These are phyloP conservation scores for Xanthostigma xanthostigma DNA, from an alignment of 2,888 invertebrate species.

Conservation along the genomic window DNA sequence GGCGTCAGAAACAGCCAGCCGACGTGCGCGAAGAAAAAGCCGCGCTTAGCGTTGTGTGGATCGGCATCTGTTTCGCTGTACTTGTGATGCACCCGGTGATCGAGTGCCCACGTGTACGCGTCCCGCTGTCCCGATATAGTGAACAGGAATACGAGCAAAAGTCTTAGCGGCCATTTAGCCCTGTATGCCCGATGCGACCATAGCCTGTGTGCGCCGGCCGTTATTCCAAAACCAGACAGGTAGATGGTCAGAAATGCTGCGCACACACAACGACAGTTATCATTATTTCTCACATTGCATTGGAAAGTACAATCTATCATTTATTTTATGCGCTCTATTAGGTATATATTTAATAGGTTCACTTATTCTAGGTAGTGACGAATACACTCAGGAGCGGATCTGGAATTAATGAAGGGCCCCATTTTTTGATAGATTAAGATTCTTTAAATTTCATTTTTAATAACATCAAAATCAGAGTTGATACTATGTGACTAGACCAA, in stretches of 20 bases:
- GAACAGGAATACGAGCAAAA: conserved; percentile 54
- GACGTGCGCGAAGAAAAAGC: conserved; percentile 84
- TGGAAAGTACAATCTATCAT: not conserved
- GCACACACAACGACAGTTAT: conserved; percentile 18
- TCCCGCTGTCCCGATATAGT: conserved; percentile 68
- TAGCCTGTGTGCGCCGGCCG: conserved; percentile 65
- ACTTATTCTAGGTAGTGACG: not conserved
- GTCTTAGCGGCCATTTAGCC: conserved; percentile 51
- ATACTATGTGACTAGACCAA: too few species aligned
- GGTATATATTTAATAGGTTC: too few species aligned
- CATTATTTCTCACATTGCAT: not conserved
- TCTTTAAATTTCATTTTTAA: too few species aligned
- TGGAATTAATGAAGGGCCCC: not conserved
- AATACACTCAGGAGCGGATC: too few species aligned
- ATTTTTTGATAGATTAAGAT: too few species aligned
- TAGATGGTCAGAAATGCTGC: conserved; percentile 44
- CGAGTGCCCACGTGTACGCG: conserved; percentile 74
- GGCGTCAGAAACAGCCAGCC: conserved; percentile 83
- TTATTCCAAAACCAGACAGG: conserved; percentile 68
- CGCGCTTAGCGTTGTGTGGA: conserved; percentile 68
- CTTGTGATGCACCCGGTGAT: conserved; percentile 80
- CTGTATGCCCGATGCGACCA: conserved; percentile 71
- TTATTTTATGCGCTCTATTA: not conserved
- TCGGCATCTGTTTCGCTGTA: conserved; percentile 78
- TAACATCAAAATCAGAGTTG: too few species aligned